Evolutionary conservation across 2,797 vertebrate species (phyloP).

Genomic region (Thaleichthys pacificus): DNA sequence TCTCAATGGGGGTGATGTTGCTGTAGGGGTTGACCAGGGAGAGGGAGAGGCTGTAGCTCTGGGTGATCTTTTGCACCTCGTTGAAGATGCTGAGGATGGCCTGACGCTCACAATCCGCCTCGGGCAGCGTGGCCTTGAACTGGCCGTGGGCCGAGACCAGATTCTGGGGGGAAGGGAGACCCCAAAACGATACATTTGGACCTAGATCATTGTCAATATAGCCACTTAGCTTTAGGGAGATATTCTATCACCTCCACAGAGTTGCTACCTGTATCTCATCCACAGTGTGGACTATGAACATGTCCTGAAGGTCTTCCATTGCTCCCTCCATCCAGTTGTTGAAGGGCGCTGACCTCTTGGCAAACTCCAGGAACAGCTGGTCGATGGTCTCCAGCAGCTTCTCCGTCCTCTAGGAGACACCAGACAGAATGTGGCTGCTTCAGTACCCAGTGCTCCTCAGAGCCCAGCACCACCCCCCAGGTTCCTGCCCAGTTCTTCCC

Average conservation of each 20-base stretch:
- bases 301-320: constrained; percentile 86
- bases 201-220: neutral
- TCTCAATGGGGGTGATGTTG: constrained; percentile 77
- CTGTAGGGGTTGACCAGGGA: constrained; percentile 81
- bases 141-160: constrained; percentile 85
- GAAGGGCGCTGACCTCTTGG: constrained; percentile 86
- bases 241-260: neutral
- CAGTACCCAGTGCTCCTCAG: neutral
- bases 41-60: constrained; percentile 81
- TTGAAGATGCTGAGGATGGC: constrained; percentile 83
- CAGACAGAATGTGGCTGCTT: neutral
- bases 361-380: constrained; percentile 85
- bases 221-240: neutral
- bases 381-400: constrained; percentile 86
- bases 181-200: neutral
- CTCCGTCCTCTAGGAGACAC: constrained; percentile 76
- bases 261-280: constrained; percentile 81
- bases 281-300: constrained; percentile 84
- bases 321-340: constrained; percentile 91
- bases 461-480: neutral
- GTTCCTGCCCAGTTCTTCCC: neutral
- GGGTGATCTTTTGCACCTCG: constrained; percentile 86
- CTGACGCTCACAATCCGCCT: constrained; percentile 84
- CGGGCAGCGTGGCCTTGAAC: constrained; percentile 84
- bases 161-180: constrained; percentile 60